Evolutionary conservation across 2,113 vertebrate species (phyloP).

Genomic region (Aleadryas rufinucha): DNA sequence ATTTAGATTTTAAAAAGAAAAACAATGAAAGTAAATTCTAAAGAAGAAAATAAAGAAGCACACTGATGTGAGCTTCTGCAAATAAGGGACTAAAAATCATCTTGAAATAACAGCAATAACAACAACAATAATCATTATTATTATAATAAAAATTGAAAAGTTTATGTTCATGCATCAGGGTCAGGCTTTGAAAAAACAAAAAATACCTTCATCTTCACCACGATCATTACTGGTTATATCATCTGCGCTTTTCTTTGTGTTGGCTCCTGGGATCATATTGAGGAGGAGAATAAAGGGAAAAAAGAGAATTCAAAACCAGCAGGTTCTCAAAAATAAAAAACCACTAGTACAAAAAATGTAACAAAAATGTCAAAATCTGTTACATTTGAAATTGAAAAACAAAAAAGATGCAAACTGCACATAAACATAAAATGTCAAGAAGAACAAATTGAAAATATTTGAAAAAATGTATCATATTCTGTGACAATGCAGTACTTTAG

Average conservation of each 20-base stretch:
- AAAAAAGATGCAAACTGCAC: constrained; percentile 66
- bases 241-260: constrained; percentile 86
- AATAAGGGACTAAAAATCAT: constrained; percentile 49
- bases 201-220: constrained; percentile 90
- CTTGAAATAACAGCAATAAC: constrained; percentile 56
- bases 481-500: constrained; percentile 54
- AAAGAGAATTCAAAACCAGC: constrained; percentile 81
- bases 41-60: constrained; percentile 66
- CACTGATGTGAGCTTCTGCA: constrained; percentile 48
- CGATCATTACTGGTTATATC: constrained; percentile 90
- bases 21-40: constrained; percentile 54
- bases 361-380: constrained; percentile 68
- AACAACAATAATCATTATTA: constrained; percentile 41
- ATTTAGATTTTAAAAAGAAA: constrained; percentile 68
- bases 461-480: constrained; percentile 27
- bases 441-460: constrained; percentile 65
- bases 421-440: constrained; percentile 69
- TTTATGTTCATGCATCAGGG: constrained; percentile 82
- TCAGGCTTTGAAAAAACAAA: constrained; percentile 75
- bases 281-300: constrained; percentile 80
- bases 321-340: constrained; percentile 70
- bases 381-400: constrained; percentile 59
- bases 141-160: constrained; percentile 53
- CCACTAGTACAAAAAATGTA: constrained; percentile 54
- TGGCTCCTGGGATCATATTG: constrained; percentile 85